Conservation (phyloP, 2,797 vertebrate genomes). For the Gymnopithys bicolor region DNA sequence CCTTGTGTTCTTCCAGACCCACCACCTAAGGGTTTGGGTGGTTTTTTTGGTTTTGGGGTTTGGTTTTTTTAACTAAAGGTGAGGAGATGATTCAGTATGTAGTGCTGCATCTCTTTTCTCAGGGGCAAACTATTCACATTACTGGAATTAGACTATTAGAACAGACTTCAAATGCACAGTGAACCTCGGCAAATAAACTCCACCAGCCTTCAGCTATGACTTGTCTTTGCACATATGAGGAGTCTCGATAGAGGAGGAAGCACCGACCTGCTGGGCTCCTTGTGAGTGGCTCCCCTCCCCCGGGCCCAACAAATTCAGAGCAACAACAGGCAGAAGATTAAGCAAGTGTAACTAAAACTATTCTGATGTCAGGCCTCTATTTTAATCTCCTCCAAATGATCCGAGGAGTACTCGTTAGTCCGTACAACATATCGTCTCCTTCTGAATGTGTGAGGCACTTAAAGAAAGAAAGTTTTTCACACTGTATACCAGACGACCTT, state of each 20-base stretch:
- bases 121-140: slow-evolving; percentile 14
- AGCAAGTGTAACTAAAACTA: slow-evolving; percentile 49
- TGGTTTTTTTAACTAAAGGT: slow-evolving; percentile 49
- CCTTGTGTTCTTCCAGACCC: slow-evolving; percentile 51
- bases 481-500: slow-evolving; percentile 87
- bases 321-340: slow-evolving; percentile 25
- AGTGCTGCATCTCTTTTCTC: background rate
- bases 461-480: slow-evolving; percentile 74
- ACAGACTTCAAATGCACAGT: slow-evolving; percentile 21
- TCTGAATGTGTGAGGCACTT: slow-evolving; percentile 53
- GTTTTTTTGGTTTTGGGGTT: background rate
- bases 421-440: background rate
- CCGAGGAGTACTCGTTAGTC: background rate
- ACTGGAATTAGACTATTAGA: slow-evolving; percentile 22
- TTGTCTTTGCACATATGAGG: slow-evolving; percentile 1
- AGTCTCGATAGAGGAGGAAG: background rate
- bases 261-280: background rate
- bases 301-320: background rate
- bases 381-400: slow-evolving; percentile 6
- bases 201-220: slow-evolving; percentile 8
- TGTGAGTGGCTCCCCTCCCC: background rate
- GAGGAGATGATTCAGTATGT: slow-evolving; percentile 61
- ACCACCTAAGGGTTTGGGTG: slow-evolving; percentile 63
- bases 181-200: slow-evolving; percentile 21
- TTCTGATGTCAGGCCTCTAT: slow-evolving; percentile 32